Evolutionary conservation across 2,888 invertebrate species (phyloP), one percentile per base, ranked within the genome.

Genomic region (Theretra japonica): DNA sequence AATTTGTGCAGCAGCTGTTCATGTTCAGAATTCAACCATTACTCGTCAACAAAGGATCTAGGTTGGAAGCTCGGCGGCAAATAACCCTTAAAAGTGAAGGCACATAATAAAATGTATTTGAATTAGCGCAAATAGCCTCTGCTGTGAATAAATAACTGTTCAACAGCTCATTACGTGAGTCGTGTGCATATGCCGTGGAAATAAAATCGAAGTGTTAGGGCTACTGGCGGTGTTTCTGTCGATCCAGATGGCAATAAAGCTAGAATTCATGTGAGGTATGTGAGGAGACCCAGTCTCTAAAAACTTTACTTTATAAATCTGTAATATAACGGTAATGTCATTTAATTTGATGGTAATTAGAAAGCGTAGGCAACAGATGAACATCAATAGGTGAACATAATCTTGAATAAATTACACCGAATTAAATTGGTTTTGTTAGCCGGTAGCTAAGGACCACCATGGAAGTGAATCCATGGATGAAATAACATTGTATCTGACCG

Each of bases 131-230:
- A 65, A 60, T 60, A n/a, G 41, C 5, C 15, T 41, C 23, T 23
- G 33, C 15, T 62, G 41, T 1, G 65, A 65, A 65, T 65, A 48
- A 65, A 48, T 65, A 65, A 48, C 41, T 48, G 23, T 48, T 65
- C 17, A 65, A 11, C 6, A 17, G n/a, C 17, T 17, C 17, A 48
- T 48, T 65, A 17, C 15, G 3, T 7, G 15, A 50, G n/a, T 17
- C 4, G 53, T 19, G 5, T 4, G 41, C 21, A 33, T 23, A 41
- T 41, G 7, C 23, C 23, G 17, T 17, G 41, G 17, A 23, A 65
- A 48, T 41, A 41, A 65, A 65, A 65, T 65, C 15, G 8, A 30
- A 60, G 53, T 53, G 17, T 17, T 53, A 17, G n/a, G 19, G 7
- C 6, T 53, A 53, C 53, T 53, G n/a, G 7, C 17, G 23, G 3